Base-by-base conservation (phyloP, 2,113 vertebrate genomes). In the Motacilla alba region DNA sequence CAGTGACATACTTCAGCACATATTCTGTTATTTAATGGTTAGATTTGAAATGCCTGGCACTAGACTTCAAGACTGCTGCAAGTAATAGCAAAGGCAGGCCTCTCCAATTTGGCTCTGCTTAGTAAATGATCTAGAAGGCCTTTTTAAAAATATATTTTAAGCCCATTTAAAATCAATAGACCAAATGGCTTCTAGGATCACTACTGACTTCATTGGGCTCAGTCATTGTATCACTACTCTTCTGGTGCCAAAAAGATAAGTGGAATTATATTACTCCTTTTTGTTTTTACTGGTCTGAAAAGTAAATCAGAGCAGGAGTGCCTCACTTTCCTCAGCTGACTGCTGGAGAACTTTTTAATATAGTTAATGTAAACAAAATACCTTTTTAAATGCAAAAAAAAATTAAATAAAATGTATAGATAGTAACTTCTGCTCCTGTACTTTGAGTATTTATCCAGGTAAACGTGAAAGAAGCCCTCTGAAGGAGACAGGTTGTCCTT, bases 91-190 rank as follows among this genome's bases (percentile, higher is more conserved):
- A 44, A 68, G 56, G 27, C 73, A 85, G 59, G 20, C 53, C 73
- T 77, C 31, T 79, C 62, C 35, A 37, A 43, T 69, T 91, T 76
- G 62, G 18, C n/a, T 78, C 15, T 37, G 56, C 33, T 89, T 56
- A 72, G 39, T 44, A 90, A 76, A 24, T 35, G 50, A 84, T 78
- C 69, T 77, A 91, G 66, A 79, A 89, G 37, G 31, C 39, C 47
- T 22, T 94, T 93, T 89, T 14, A 53, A 79, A 75, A 87, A 50
- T 58, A 9, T 76, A 91, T 78, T 94, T 84, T 89, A 79, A 93
- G 46, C 23, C 26, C 20, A 79, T 83, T 95, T 87, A 46, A 87
- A 95, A 89, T 87, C 74, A 84, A 91, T 82, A 83, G 80, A 78
- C 28, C 7, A 3, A 92, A 92, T 82, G 44, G 31, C 44, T 92